Evolutionary conservation across 2,113 vertebrate species (phyloP).

Genomic region (Neoarius graeffei): DNA sequence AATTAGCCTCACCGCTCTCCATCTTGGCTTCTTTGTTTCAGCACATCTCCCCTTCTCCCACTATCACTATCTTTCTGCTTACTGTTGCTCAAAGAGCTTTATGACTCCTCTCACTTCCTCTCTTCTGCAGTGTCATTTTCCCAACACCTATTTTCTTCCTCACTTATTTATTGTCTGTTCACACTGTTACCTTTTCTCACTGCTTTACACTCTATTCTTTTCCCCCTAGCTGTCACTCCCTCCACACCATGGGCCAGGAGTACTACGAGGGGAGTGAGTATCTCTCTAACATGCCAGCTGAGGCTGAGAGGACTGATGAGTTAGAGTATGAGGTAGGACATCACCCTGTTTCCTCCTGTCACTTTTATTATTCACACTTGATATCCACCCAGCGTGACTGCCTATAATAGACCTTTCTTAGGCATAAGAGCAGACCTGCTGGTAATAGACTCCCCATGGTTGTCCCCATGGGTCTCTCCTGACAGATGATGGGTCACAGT

Average conservation of each 20-base stretch:
- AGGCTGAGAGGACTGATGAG: slow-evolving; percentile 88
- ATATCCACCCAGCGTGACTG: slow-evolving; percentile 29
- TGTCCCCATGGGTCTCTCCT: slow-evolving; percentile 46
- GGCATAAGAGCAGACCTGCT: slow-evolving; percentile 37
- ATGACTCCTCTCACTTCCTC: not conserved
- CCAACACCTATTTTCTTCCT: slow-evolving; percentile 6
- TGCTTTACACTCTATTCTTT: slow-evolving; percentile 47
- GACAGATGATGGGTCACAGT: slow-evolving; percentile 55
- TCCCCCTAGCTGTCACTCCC: slow-evolving; percentile 87
- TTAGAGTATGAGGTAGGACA: slow-evolving; percentile 93
- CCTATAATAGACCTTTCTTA: slow-evolving; percentile 50
- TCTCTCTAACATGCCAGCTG: slow-evolving; percentile 84
- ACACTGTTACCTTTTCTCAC: not conserved
- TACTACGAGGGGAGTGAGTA: slow-evolving; percentile 91
- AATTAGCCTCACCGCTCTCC: not conserved
- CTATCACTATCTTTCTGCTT: not conserved
- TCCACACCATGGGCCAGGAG: slow-evolving; percentile 89
- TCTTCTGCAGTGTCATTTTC: not conserved
- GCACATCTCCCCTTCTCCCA: not conserved
- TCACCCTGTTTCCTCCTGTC: slow-evolving; percentile 12
- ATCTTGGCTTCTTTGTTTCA: not conserved
- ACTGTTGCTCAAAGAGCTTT: not conserved
- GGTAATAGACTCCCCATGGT: slow-evolving; percentile 51
- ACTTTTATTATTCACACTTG: slow-evolving; percentile 45
- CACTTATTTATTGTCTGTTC: slow-evolving; percentile 22